Percentiles rank a stretch among this genome's conserved stretches.
Conservation (phyloP, 2,888 invertebrate genomes). For the Carterocephalus palaemon region DNA sequence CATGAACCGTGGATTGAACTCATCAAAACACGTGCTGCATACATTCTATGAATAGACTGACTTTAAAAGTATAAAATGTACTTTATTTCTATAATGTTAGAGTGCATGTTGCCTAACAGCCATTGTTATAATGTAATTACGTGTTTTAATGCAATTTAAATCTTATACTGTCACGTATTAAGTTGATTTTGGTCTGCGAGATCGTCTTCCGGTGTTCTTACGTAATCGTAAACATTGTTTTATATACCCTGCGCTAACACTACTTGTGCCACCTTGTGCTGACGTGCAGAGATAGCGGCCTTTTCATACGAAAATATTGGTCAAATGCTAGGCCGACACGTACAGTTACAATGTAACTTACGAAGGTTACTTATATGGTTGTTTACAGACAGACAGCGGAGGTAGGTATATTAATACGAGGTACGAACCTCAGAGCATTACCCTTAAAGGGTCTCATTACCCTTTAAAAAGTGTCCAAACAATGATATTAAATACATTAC, state of each 20-base stretch:
- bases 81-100: not conserved
- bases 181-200: not conserved
- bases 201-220: conserved; percentile 3
- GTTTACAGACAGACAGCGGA: too few species aligned
- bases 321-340: too few species aligned
- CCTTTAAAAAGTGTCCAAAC: too few species aligned
- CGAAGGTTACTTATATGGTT: too few species aligned
- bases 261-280: too few species aligned
- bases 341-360: too few species aligned
- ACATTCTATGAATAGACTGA: conserved; percentile 7
- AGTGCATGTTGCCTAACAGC: not conserved
- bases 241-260: conserved; percentile 15
- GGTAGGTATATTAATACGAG: too few species aligned
- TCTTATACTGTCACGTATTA: conserved; percentile 8
- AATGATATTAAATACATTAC: too few species aligned
- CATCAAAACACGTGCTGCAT: conserved; percentile 10
- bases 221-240: conserved; percentile 6
- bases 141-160: conserved; percentile 10
- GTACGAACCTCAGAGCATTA: too few species aligned
- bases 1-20: conserved; percentile 16
- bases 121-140: conserved; percentile 1
- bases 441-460: too few species aligned
- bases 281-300: too few species aligned
- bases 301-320: too few species aligned
- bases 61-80: not conserved